Percentiles rank a stretch among this genome's conserved stretches.
Evolutionary conservation across 2,113 vertebrate genomes (phyloP).

Genomic region (Hypomesus transpacificus): DNA sequence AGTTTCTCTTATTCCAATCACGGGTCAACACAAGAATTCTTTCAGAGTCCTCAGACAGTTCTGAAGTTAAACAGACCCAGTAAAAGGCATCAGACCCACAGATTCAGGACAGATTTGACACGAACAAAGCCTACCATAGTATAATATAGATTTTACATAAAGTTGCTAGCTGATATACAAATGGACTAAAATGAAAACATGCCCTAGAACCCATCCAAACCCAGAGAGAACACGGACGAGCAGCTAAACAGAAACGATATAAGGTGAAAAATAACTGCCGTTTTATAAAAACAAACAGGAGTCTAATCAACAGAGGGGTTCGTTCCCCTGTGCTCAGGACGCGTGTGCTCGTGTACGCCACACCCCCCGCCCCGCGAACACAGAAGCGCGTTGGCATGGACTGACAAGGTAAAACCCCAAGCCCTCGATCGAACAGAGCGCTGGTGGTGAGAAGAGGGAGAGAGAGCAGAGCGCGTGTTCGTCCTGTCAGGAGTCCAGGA

Average conservation of each 20-base stretch:
- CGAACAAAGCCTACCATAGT: slow-evolving; percentile 37
- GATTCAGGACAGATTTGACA: neutral
- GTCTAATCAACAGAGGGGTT: neutral
- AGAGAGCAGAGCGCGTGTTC: no score
- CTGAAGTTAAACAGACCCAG: neutral
- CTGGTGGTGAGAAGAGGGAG: no score
- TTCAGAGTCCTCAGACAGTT: no score
- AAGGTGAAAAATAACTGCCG: neutral
- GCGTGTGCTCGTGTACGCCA: no score
- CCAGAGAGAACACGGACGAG: slow-evolving; percentile 6
- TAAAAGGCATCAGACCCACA: neutral
- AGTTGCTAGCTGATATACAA: slow-evolving; percentile 40
- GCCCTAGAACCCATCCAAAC: slow-evolving; percentile 21
- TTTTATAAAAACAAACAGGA: slow-evolving; percentile 8
- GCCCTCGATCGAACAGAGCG: no score
- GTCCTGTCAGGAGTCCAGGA: no score
- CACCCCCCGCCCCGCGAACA: no score
- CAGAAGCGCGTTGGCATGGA: no score
- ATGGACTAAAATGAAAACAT: slow-evolving; percentile 48
- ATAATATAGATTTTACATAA: slow-evolving; percentile 42
- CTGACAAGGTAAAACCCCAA: no score
- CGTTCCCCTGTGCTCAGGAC: slow-evolving; percentile 14
- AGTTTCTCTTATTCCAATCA: no score
- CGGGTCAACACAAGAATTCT: no score
- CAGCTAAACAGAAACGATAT: slow-evolving; percentile 23